Conservation (phyloP, 2,888 invertebrate genomes). For the Euphydryas editha region DNA sequence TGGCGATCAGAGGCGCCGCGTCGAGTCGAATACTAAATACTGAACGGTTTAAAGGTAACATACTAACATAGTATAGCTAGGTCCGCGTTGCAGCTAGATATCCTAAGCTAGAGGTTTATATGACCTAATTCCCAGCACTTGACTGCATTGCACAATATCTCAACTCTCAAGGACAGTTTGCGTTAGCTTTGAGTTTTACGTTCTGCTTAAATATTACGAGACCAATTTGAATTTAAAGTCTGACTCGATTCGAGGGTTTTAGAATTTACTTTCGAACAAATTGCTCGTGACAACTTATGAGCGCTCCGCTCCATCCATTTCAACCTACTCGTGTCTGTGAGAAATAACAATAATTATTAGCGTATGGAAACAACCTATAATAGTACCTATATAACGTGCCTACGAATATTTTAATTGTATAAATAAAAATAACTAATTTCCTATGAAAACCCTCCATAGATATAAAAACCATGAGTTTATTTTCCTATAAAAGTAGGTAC, state of each 20-base stretch:
- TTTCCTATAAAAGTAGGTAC: no score
- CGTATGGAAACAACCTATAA: no score
- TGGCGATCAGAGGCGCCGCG: constrained; percentile 37
- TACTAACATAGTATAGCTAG: constrained; percentile 40
- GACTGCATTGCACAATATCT: constrained; percentile 45
- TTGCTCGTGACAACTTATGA: neutral
- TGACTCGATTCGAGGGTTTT: neutral
- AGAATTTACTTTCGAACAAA: neutral
- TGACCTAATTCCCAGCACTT: constrained; percentile 44
- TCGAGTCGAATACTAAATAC: constrained; percentile 46
- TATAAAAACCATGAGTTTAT: no score
- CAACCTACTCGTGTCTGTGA: neutral
- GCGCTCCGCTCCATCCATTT: neutral
- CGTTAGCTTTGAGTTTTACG: constrained; percentile 35
- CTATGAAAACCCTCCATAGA: no score
- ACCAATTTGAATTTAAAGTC: constrained; percentile 16
- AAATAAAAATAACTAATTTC: no score
- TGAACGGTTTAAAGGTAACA: constrained; percentile 46
- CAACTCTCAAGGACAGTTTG: constrained; percentile 40
- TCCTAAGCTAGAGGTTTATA: constrained; percentile 42
- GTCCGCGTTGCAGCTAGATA: constrained; percentile 40
- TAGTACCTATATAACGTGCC: no score
- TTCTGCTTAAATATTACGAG: constrained; percentile 23
- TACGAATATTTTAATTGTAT: no score
- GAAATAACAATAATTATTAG: neutral